phyloP scores from a whole-genome alignment of 2,113 vertebrate genomes.

The Tylochromis polylepis region DNA sequence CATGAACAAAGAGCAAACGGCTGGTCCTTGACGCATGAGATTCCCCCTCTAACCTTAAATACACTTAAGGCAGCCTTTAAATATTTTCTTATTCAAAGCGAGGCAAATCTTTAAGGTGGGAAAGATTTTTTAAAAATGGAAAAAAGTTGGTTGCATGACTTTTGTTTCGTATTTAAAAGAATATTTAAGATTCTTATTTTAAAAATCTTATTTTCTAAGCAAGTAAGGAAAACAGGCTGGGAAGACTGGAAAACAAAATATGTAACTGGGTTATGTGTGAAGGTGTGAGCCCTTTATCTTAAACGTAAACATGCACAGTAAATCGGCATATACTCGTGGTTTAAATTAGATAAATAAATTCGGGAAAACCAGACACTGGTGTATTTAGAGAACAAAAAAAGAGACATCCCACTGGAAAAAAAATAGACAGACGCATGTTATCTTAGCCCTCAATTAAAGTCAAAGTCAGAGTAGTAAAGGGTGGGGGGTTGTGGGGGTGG shows the following conservation, averaged over 20 bases:
- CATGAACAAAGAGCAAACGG: conserved; percentile 34
- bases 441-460: neutral
- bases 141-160: neutral
- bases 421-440: neutral
- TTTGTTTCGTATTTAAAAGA: neutral
- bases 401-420: neutral
- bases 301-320: neutral
- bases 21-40: conserved; percentile 28
- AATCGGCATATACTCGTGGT: neutral
- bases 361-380: neutral
- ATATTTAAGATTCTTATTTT: neutral
- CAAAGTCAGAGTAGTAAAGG: neutral
- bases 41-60: conserved; percentile 48
- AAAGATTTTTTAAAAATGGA: neutral
- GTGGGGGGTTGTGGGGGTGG: neutral
- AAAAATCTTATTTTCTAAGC: neutral
- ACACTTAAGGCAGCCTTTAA: conserved; percentile 46
- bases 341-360: neutral
- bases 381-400: conserved; percentile 26
- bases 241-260: neutral
- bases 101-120: neutral
- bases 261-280: neutral
- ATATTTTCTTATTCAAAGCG: conserved; percentile 52
- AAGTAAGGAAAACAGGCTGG: neutral
- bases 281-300: neutral